Evolutionary conservation across 2,888 invertebrate species (phyloP), one percentile per base, ranked within the genome.

Genomic region (Agrotis segetum): DNA sequence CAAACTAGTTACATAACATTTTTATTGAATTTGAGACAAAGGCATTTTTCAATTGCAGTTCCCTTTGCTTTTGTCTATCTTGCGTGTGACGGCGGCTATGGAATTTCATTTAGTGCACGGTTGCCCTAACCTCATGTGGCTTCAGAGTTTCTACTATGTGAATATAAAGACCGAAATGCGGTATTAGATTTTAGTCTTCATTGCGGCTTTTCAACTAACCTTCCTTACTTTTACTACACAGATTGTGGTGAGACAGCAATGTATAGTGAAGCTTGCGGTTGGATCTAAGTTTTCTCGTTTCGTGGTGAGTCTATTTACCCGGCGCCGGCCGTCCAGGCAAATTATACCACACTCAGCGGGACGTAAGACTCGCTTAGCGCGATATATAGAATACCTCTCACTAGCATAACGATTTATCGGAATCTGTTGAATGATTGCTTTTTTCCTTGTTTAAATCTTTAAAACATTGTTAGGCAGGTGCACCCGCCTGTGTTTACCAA

Each of bases 261-360:
- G 74, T 74, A 74, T 34, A 16, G 50, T 49, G 34, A 67, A 66
- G 19, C 3, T 13, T 65, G 24, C 34, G 55, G 17, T 65, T 7
- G 6, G 13, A 24, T 34, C 19, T 14, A 70, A 64, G 47, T 67
- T 77, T 77, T 56, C 49, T 72, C 52, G 55, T 73, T 69, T 67
- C 17, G 21, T 60, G 59, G 69, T 72, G 62, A 46, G 53, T 60
- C 59, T 74, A 63, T 78, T 74, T 67, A 69, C 46, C 19, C 65
- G 58, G 61, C 59, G 61, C 65, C 77, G 47, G 34, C 52, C 52
- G 60, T 44, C 74, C 73, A 90, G 89, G 91, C 92, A 94, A 94
- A 94, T 94, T 93, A 93, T 92, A 88, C 91, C 84, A 83, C 85
- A 86, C 93, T 77, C 93, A 93, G 93, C 93, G 89, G 93, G 93